Evolutionary conservation across 2,888 invertebrate species (phyloP), one percentile per base, ranked within the genome.

Genomic region (Ectemnius lituratus): DNA sequence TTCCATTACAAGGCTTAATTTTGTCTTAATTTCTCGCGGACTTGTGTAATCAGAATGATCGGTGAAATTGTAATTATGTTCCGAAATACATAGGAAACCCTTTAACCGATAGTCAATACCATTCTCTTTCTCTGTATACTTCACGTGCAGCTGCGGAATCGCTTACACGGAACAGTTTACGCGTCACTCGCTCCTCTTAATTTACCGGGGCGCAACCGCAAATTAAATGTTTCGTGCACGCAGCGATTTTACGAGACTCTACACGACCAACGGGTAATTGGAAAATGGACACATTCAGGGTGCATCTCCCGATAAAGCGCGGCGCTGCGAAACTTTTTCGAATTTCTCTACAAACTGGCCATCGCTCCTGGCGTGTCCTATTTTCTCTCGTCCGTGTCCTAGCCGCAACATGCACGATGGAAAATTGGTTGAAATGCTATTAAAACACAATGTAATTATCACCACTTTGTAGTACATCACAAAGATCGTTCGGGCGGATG

Each of bases 161-260:
- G 61, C 61, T 73, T 62, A 64, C 66, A 65, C 62, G 18, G 57
- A 58, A 61, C 56, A 58, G 68, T 73, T 76, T 71, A 64, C 73
- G 71, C 76, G 73, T 77, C 73, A 62, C 60, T 69, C 70, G 70
- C 69, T 23, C 66, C 57, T 77, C 74, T 80, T 80, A 80, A 80
- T 80, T 80, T 80, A 77, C 69, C 74, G 72, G 57, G 62, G 70
- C 71, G 58, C 72, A 18, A 74, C 72, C 74, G 72, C 80, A 76
- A 80, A 80, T 80, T 76, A 80, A 80, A 80, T 70, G 73, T 74
- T 77, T 73, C 68, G 47, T 67, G 70, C 66, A 68, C 72, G 71
- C 52, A 59, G 69, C 69, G 67, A 79, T 80, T 79, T 79, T 72
- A 70, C 76, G 70, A 62, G 76, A 70, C 70, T 61, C 64, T 57